Conservation (phyloP, 1,140 invertebrate genomes). For the Leptopilina boulardi region DNA sequence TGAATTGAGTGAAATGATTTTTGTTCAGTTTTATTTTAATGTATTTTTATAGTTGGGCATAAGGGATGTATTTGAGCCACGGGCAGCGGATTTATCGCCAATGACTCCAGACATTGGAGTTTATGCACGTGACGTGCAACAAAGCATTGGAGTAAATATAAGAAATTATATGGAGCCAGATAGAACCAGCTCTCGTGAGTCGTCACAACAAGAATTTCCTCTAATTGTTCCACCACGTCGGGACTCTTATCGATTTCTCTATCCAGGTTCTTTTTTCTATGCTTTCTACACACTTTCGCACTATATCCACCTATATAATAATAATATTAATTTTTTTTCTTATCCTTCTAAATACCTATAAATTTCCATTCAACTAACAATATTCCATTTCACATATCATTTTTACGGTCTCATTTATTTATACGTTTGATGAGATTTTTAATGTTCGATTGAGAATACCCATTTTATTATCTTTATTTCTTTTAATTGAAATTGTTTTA, state of each 20-base stretch:
- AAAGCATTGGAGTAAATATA: constrained; percentile 87
- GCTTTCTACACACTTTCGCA: constrained; percentile 43
- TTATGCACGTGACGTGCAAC: constrained; percentile 88
- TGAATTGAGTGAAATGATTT: no score
- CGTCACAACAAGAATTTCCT: constrained; percentile 51
- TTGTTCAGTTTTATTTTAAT: not conserved
- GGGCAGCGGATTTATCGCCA: constrained; percentile 83
- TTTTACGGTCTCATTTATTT: not conserved
- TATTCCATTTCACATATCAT: constrained; percentile 12
- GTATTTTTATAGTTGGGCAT: constrained; percentile 80
- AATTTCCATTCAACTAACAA: constrained; percentile 7
- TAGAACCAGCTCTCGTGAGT: constrained; percentile 66
- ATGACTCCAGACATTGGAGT: constrained; percentile 85
- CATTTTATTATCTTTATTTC: not conserved
- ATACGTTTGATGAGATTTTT: no score
- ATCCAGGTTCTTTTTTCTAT: constrained; percentile 63
- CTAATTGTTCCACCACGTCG: constrained; percentile 56
- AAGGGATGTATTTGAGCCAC: constrained; percentile 85
- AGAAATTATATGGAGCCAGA: constrained; percentile 81
- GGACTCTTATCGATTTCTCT: constrained; percentile 64
- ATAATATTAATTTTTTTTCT: constrained; percentile 8
- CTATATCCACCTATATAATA: constrained; percentile 23
- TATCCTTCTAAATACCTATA: not conserved
- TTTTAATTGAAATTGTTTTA: not conserved
- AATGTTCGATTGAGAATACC: no score